Conservation (phyloP, 2,888 invertebrate genomes). For the Syrphus vitripennis region DNA sequence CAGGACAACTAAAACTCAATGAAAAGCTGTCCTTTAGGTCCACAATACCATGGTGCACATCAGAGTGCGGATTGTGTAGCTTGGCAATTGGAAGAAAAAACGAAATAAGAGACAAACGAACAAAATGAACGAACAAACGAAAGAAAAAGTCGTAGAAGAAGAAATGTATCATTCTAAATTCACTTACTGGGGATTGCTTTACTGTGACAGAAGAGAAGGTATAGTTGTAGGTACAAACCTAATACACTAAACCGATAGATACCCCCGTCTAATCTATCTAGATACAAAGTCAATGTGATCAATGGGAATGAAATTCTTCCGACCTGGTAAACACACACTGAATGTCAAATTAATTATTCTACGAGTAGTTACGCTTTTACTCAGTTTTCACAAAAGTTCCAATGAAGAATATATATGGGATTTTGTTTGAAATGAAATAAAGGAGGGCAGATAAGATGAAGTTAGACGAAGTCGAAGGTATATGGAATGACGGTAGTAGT, state of each 20-base stretch:
- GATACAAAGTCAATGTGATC: slow-evolving; percentile 65
- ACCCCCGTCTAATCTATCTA: slow-evolving; percentile 29
- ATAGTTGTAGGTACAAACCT: no score
- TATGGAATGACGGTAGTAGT: background rate
- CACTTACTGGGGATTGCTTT: background rate
- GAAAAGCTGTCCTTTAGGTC: slow-evolving; percentile 19
- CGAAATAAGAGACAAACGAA: background rate
- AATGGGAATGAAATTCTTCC: slow-evolving; percentile 68
- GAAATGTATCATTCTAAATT: slow-evolving; percentile 35
- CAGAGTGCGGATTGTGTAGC: background rate
- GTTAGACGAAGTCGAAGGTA: background rate
- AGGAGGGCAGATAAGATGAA: background rate
- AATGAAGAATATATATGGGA: background rate
- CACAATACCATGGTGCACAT: background rate
- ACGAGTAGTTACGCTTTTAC: slow-evolving; percentile 45
- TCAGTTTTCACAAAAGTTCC: slow-evolving; percentile 12
- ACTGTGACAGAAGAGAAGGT: background rate
- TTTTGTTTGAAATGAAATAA: background rate
- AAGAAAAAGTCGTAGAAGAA: background rate
- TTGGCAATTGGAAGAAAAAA: slow-evolving; percentile 31
- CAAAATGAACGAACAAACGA: background rate
- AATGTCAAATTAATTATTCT: slow-evolving; percentile 71
- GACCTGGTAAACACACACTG: slow-evolving; percentile 67
- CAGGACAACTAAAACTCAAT: slow-evolving; percentile 47
- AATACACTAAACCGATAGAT: slow-evolving; percentile 5